Evolutionary conservation across 37 sponge, comb jelly and placozoan species (phyloP), one percentile per base, ranked within the genome.

Genomic region (Ephydatia muelleri): DNA sequence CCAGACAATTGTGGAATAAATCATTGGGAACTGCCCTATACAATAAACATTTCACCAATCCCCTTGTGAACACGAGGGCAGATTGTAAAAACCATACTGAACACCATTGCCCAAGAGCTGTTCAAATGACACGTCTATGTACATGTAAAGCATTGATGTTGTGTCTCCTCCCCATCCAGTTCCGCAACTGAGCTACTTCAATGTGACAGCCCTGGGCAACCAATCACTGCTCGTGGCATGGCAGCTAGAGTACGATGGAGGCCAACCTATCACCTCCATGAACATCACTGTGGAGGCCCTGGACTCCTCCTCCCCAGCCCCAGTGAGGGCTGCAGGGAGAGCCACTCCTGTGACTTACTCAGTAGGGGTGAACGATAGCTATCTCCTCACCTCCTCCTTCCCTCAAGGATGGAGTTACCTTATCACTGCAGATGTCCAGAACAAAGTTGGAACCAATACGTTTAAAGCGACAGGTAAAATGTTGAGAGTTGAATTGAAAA

Each of bases 221-320:
- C 29, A 68, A 27, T 80, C 85, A 13, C 66, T 89, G 9, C 75
- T 80, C 14, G 49, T 89, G 30, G 80, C 79, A 84, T 89, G 90
- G 90, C 49, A 39, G 25, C 27, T 89, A 38, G 85, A 78, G 48
- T 89, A 89, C 72, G 68, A 80, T 84, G 90, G 90, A 4, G 90
- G 90, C 30, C 38, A 31, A 22, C 85, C 84, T 39, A 72, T 86
- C 43, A 38, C 81, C 16, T 23, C 33, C 35, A 67, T 89, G 22
- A 65, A 47, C 67, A 84, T 89, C 69, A 84, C 64, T 30, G 49
- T 88, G 47, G 47, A 43, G 47, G 47, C 47, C 8, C 8, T 43
- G 47, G 47, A 43, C 47, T 43, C 47, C 8, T 43, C 47, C 8
- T 43, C 47, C 47, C 47, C 47, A 43, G 47, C 8, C 47, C 47